A percentile compares a stretch with the other conserved stretches of the same genome.
Conservation (phyloP, 2,888 invertebrate species). For the Pollenia griseotomentosa region DNA sequence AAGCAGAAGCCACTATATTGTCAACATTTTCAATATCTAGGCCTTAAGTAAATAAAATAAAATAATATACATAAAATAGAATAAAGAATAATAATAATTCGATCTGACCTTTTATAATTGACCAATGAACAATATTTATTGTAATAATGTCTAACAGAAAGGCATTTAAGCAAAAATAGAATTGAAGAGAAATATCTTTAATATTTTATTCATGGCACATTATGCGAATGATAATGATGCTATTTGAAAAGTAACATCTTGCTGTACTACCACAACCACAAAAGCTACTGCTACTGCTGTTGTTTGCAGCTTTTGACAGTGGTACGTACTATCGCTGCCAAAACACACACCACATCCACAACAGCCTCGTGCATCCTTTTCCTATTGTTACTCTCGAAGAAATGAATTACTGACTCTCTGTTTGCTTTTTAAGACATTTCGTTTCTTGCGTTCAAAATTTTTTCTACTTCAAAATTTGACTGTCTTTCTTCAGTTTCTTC, state of each 20-base stretch:
- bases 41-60: slow-evolving; percentile 11
- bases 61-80: no score
- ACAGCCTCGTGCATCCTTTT: slow-evolving; percentile 64
- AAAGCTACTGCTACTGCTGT: slow-evolving; percentile 13
- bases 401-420: slow-evolving; percentile 36
- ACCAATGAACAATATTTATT: slow-evolving; percentile 63
- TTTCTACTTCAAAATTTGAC: background rate
- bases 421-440: slow-evolving; percentile 51
- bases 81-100: slow-evolving; percentile 21
- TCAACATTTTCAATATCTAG: slow-evolving; percentile 3
- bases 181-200: slow-evolving; percentile 51
- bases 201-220: slow-evolving; percentile 76
- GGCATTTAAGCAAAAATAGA: slow-evolving; percentile 4
- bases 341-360: slow-evolving; percentile 42
- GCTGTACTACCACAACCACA: background rate
- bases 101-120: slow-evolving; percentile 59
- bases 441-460: slow-evolving; percentile 25
- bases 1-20: slow-evolving; percentile 31
- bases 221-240: slow-evolving; percentile 74
- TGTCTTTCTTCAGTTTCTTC: slow-evolving; percentile 5
- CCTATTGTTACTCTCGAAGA: slow-evolving; percentile 61
- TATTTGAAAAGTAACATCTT: slow-evolving; percentile 66
- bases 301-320: slow-evolving; percentile 9
- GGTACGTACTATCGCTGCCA: slow-evolving; percentile 31
- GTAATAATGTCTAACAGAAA: slow-evolving; percentile 49